A percentile compares a stretch with the other conserved stretches of the same genome.
phyloP scores from a whole-genome alignment of 2,113 vertebrate species.

The Hirundichthys speculiger region DNA sequence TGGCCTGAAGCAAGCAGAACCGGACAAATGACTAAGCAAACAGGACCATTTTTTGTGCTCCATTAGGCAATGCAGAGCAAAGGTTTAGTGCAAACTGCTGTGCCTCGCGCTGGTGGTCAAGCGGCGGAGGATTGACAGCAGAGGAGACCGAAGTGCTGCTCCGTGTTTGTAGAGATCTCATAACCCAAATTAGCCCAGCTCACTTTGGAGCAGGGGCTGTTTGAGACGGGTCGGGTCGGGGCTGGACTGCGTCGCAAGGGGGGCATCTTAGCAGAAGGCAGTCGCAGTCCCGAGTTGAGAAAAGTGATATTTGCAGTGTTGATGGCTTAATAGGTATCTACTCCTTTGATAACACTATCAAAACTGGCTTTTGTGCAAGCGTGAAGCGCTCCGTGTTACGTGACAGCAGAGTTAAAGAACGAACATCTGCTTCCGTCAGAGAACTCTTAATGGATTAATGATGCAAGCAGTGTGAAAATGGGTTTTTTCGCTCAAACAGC shows the following conservation, averaged over 20 bases:
- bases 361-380: background rate
- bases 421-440: slow-evolving; percentile 40
- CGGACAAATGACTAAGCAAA: slow-evolving; percentile 66
- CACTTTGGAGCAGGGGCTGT: slow-evolving; percentile 21
- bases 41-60: slow-evolving; percentile 66
- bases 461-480: slow-evolving; percentile 26
- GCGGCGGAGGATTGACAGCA: slow-evolving; percentile 44
- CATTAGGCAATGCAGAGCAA: slow-evolving; percentile 71
- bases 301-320: slow-evolving; percentile 26
- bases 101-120: slow-evolving; percentile 58
- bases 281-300: slow-evolving; percentile 11
- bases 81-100: slow-evolving; percentile 61
- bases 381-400: slow-evolving; percentile 1
- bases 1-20: slow-evolving; percentile 60
- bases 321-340: slow-evolving; percentile 27
- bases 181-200: slow-evolving; percentile 54
- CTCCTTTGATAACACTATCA: slow-evolving; percentile 8
- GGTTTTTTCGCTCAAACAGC: slow-evolving; percentile 24
- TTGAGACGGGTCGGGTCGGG: slow-evolving; percentile 38
- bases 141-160: slow-evolving; percentile 55
- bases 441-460: slow-evolving; percentile 41
- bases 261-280: slow-evolving; percentile 16
- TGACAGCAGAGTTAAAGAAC: slow-evolving; percentile 6
- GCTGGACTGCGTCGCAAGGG: slow-evolving; percentile 18
- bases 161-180: slow-evolving; percentile 51